Base-by-base conservation (phyloP, 2,888 invertebrate genomes). In the Crocallis elinguaria region DNA sequence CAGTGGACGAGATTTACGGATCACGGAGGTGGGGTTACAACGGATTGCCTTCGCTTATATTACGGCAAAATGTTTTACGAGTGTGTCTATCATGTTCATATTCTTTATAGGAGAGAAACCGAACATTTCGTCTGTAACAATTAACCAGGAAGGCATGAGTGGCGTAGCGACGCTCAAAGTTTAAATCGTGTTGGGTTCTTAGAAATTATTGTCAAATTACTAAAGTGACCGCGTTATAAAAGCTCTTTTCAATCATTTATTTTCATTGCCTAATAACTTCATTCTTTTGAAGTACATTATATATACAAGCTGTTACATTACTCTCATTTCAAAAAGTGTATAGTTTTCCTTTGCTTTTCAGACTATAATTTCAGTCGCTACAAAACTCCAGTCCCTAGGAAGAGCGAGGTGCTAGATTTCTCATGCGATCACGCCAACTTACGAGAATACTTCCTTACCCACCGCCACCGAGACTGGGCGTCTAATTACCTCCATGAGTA, bases 391-490 rank as follows among this genome's bases (percentile, higher is more conserved):
- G 35, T 44, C 25, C n/a, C n/a, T 13, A 46, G 37, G 53, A 42
- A 52, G 38, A 39, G 60, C 61, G 60, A 59, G 63, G 64, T 60
- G 65, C 57, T 66, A 74, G 88, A 87, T 88, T 84, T 88, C 87
- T 83, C 88, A 87, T 83, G 82, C 77, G 88, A 88, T 88, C 77
- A n/a, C n/a, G n/a, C 77, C 79, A 79, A 79, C 79, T 81, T 80
- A 73, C 73, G 57, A 67, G 71, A 85, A 84, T 85, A 86, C 69
- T 72, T 76, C 71, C 73, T 65, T 64, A 58, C 52, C 30, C 63
- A 51, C 68, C 61, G 64, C 67, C 65, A 69, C 73, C 69, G 64
- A 2, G 12, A 68, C 67, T 65, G 77, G 67, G 77, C 76, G 77
- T 79, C 86, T 88, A 89, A 89, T 89, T 89, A 85, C 84, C 70